These are phyloP conservation scores for Mionectes macconnelli DNA, from an alignment of 2,113 vertebrate species.

Conservation along the genomic window DNA sequence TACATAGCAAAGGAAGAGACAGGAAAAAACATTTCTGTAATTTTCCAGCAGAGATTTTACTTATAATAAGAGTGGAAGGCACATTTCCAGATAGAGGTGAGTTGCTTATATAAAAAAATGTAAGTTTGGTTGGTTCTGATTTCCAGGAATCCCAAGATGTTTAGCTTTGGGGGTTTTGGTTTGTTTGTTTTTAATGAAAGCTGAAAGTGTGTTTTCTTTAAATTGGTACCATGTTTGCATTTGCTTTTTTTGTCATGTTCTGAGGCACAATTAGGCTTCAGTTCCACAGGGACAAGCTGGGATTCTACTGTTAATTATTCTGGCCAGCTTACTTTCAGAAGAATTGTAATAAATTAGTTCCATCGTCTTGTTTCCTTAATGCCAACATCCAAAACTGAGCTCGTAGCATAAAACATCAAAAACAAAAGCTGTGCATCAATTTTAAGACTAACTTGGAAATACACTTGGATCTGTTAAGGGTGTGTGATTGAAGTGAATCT, in stretches of 20 bases:
- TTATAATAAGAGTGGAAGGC: slow-evolving; percentile 63
- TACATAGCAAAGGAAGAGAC: slow-evolving; percentile 64
- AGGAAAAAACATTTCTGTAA: slow-evolving; percentile 68
- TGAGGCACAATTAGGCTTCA: not conserved
- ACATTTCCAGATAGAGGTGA: slow-evolving; percentile 65
- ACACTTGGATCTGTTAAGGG: not conserved
- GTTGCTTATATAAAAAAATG: slow-evolving; percentile 55
- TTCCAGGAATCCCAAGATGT: slow-evolving; percentile 42
- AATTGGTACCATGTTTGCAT: not conserved
- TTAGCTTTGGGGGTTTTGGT: not conserved
- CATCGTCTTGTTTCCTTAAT: not conserved
- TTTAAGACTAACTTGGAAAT: not conserved
- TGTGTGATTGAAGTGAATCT: not conserved
- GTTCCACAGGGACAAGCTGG: not conserved
- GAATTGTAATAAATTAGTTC: not conserved
- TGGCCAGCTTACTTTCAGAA: not conserved
- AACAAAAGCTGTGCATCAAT: not conserved
- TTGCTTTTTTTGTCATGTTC: not conserved
- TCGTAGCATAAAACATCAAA: not conserved
- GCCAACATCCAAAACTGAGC: not conserved
- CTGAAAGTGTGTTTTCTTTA: slow-evolving; percentile 37
- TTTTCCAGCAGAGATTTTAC: slow-evolving; percentile 66
- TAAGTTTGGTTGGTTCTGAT: slow-evolving; percentile 58
- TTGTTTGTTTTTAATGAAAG: slow-evolving; percentile 42
- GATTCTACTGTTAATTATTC: not conserved